Conservation (phyloP, 2,113 vertebrate genomes). For the Brachionichthys hirsutus region DNA sequence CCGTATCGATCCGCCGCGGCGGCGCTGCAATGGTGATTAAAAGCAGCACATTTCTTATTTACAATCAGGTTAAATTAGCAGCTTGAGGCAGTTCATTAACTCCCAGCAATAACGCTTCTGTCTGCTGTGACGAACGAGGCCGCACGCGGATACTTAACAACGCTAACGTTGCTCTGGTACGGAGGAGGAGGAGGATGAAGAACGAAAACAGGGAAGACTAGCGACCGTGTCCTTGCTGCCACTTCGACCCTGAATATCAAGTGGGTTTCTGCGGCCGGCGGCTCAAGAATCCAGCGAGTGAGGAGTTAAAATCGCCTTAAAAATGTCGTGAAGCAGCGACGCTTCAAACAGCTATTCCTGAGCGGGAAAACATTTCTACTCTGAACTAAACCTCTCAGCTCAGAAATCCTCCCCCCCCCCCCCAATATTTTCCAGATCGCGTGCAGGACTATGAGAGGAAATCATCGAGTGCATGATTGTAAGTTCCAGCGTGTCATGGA, state of each 20-base stretch:
- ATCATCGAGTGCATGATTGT: no score
- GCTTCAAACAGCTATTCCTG: background rate
- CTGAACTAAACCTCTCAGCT: background rate
- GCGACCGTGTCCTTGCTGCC: background rate
- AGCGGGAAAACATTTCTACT: background rate
- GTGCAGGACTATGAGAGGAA: no score
- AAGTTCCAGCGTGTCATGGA: no score
- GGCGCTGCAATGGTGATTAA: conserved; percentile 21
- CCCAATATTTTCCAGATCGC: no score
- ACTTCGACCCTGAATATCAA: conserved; percentile 3
- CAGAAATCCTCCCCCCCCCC: no score
- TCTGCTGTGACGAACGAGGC: conserved; percentile 54
- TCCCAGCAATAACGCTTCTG: conserved; percentile 49
- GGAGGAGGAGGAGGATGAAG: background rate
- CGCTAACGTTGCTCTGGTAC: conserved; percentile 16
- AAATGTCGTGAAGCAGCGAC: conserved; percentile 7
- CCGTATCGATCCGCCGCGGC: conserved; percentile 4
- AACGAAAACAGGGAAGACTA: background rate
- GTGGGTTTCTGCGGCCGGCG: background rate
- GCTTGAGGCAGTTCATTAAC: conserved; percentile 46
- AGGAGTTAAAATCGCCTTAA: background rate
- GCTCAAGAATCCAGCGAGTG: background rate
- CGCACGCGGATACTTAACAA: conserved; percentile 50
- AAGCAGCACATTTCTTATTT: conserved; percentile 32
- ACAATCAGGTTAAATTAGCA: conserved; percentile 53